Base-by-base conservation (phyloP, 2,888 invertebrate species). In the Ceriagrion tenellum region DNA sequence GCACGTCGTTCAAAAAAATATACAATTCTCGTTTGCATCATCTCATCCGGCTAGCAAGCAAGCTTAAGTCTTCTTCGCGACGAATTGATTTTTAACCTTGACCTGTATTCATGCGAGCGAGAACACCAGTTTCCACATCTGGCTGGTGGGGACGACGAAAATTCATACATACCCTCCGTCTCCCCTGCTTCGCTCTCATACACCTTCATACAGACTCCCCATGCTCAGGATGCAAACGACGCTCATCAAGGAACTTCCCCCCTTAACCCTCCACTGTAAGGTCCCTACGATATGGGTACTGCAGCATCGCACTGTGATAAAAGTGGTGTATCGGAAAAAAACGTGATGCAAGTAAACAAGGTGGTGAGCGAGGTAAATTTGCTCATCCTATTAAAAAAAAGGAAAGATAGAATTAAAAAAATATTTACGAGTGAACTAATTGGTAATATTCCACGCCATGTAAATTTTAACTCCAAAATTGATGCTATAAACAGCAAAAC, bases 81-180 rank as follows among this genome's bases (percentile, higher is more conserved):
- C 30, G 81, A 81, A 81, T 81, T 81, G 81, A 81, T 81, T 81
- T 81, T 81, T 81, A 81, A 81, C 81, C 81, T 81, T 81, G 81
- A 81, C 81, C 81, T 13, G 81, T 81, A 81, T 81, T 81, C 81
- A 81, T 26, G 35, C 30, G 26, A 35, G 26, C 81, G 16, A 81
- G 81, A 81, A 81, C 81, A 26, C 30, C 81, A 18, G 81, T 16
- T 81, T 81, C 35, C 35, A 81, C 81, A 30, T 35, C 30, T 16
- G 81, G 13, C 81, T 81, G 35, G 10, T n/a, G 81, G 30, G 4
- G 35, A 81, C 81, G 30, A 81, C 30, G 81, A 13, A 81, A 81
- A 81, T 81, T 12, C 35, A 81, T 35, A 81, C 35, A 35, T 0
- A 35, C 81, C 30, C 20, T 2, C 59, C 0, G 59, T 20, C 16